phyloP scores from a whole-genome alignment of 1,140 invertebrate genomes.

The Drosophila gunungcola region DNA sequence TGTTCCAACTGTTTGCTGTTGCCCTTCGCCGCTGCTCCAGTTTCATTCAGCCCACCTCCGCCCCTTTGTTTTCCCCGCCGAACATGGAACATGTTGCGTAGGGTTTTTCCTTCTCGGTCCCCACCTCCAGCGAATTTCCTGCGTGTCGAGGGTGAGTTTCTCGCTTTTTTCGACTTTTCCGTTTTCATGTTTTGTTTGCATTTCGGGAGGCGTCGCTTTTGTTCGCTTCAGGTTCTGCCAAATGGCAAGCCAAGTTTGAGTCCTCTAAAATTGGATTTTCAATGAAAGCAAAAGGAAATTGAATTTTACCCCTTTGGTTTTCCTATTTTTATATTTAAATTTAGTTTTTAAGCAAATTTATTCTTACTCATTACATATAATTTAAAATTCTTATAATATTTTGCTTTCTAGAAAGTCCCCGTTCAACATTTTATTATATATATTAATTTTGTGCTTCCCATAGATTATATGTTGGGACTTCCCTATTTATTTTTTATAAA shows the following conservation, averaged over 20 bases:
- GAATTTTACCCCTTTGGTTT: slow-evolving; percentile 18
- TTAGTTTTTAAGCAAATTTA: too few relatives aligned
- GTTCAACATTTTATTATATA: too few relatives aligned
- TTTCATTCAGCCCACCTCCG: slow-evolving; percentile 33
- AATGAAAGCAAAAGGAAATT: slow-evolving; percentile 14
- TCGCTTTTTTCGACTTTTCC: slow-evolving; percentile 12
- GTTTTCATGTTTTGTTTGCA: slow-evolving; percentile 42
- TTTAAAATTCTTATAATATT: too few relatives aligned
- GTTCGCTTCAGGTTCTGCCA: slow-evolving; percentile 7
- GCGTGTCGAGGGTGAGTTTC: slow-evolving; percentile 55
- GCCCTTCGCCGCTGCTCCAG: slow-evolving; percentile 59
- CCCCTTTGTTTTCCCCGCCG: slow-evolving; percentile 25
- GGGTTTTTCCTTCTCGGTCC: slow-evolving; percentile 41
- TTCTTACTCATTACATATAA: too few relatives aligned
- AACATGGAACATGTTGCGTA: slow-evolving; percentile 83
- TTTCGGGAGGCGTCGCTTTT: slow-evolving; percentile 38
- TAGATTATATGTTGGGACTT: too few relatives aligned
- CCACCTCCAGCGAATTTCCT: slow-evolving; percentile 11
- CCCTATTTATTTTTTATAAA: too few relatives aligned
- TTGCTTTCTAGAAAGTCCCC: too few relatives aligned
- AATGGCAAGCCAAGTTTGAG: slow-evolving; percentile 7
- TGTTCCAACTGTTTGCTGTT: slow-evolving; percentile 50
- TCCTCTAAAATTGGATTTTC: slow-evolving; percentile 13
- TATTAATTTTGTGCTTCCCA: too few relatives aligned
- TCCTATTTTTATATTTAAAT: not conserved